phyloP scores from a whole-genome alignment of 2,113 vertebrate species.

The Anas platyrhynchos region DNA sequence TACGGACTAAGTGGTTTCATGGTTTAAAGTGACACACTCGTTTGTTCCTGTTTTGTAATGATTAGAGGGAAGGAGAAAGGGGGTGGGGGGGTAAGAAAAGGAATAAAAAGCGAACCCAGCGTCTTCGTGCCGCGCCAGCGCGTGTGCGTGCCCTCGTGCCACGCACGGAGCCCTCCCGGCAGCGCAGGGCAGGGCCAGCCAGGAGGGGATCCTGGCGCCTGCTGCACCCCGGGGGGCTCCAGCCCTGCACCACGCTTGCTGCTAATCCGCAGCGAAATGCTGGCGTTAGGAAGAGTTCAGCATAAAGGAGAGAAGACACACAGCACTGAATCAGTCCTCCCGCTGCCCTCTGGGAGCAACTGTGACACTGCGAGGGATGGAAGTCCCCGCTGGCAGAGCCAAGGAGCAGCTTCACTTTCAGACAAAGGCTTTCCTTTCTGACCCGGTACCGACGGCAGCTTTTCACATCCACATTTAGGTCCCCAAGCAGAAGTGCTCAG shows the following conservation, averaged over 20 bases:
- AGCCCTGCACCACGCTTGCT: not conserved
- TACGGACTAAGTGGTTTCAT: conserved; percentile 61
- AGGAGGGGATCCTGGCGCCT: not conserved
- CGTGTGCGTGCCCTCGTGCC: not conserved
- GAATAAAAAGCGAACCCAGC: conserved; percentile 5
- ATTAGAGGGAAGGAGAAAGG: conserved; percentile 29
- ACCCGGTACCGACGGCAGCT: not conserved
- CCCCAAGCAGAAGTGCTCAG: not conserved
- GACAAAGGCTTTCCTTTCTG: not conserved
- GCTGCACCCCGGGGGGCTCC: not conserved
- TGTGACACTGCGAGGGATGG: not conserved
- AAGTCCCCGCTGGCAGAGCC: not conserved
- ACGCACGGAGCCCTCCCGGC: not conserved
- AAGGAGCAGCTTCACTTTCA: not conserved
- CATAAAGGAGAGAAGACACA: conserved; percentile 30
- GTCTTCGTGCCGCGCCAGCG: fast-evolving
- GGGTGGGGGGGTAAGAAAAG: not conserved
- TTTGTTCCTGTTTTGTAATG: conserved; percentile 67
- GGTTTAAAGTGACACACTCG: conserved; percentile 70
- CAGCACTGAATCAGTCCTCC: conserved; percentile 55
- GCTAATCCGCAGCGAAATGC: not conserved
- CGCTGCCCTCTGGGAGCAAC: conserved; percentile 3
- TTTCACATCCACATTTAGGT: not conserved
- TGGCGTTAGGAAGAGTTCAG: conserved; percentile 40
- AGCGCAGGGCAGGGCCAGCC: not conserved